Evolutionary conservation across 2,888 invertebrate genomes (phyloP).

Genomic region (Mesochorus sp.): DNA sequence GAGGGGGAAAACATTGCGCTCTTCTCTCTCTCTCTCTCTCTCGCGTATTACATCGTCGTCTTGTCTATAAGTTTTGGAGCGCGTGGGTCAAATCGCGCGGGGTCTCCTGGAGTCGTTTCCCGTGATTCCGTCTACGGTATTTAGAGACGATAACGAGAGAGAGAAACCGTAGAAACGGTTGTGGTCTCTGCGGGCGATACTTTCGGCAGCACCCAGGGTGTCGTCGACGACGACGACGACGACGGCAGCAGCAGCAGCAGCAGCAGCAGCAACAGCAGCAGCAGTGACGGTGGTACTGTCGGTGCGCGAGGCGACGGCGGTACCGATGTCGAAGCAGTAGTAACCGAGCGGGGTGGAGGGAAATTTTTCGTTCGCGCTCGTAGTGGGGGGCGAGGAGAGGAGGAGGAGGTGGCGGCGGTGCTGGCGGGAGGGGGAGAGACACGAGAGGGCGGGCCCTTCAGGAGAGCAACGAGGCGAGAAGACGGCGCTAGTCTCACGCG

Average conservation of each 20-base stretch:
- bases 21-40: too few species aligned
- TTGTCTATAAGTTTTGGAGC: too few species aligned
- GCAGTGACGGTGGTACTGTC: slow-evolving; percentile 16
- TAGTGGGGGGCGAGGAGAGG: slow-evolving; percentile 1
- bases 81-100: too few species aligned
- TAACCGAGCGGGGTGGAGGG: neutral
- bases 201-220: slow-evolving; percentile 50
- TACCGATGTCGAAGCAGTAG: slow-evolving; percentile 30
- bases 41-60: too few species aligned
- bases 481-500: slow-evolving; percentile 78
- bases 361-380: too few species aligned
- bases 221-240: slow-evolving; percentile 28
- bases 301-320: slow-evolving; percentile 28
- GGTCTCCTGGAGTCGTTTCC: too few species aligned
- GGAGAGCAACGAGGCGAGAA: slow-evolving; percentile 79
- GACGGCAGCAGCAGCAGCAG: neutral
- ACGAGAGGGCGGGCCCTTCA: slow-evolving; percentile 78
- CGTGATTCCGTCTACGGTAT: too few species aligned
- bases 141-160: too few species aligned
- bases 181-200: slow-evolving; percentile 25
- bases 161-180: too few species aligned
- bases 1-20: too few species aligned
- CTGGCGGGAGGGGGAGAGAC: slow-evolving; percentile 46
- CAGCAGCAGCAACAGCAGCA: slow-evolving; percentile 1
- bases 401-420: slow-evolving; percentile 15